Base-by-base conservation (phyloP, 2,113 vertebrate genomes). In the Pica pica region DNA sequence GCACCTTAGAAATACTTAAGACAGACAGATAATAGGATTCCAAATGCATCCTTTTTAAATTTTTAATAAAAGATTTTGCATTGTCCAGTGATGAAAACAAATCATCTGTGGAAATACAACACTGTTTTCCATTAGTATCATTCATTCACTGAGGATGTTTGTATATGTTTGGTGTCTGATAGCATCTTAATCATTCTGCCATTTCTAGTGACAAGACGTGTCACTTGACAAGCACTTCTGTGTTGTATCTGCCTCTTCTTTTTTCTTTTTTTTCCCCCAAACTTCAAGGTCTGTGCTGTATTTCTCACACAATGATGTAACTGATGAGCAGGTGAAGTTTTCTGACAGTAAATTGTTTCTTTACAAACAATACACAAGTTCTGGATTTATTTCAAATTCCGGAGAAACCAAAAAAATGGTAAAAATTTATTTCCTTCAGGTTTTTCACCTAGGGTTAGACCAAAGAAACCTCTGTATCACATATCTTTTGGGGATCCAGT, bases 1-100 rank as follows among this genome's bases (percentile, higher is more conserved):
- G 26, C 90, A 91, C 79, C 68, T 94, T 77, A 78, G 52, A 95
- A 95, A 88, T 89, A 53, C 22, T 86, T 44, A 3, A 85, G 73
- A 75, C 35, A 80, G 61, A 70, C 49, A 82, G 91, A 77, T 90
- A 60, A 94, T 92, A 93, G 64, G 39, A 83, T 83, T 96, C 41
- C 37, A 68, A 50, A 60, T 77, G 31, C 56, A 33, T 74, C 50
- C 28, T 83, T 78, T 94, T 61, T 93, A 90, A 78, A 39, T 92
- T 86, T 84, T 94, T 96, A 92, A 68, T 91, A 70, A 49, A 41
- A 59, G 52, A 67, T 86, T 95, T 92, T 88, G 35, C 39, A 9
- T 83, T 93, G 93, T 95, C 94, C 95, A 53, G 64, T 64, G 52
- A 92, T 81, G 68, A 83, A 95, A 96, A 85, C 59, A 94, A 96